Evolutionary conservation across 2,888 invertebrate genomes (phyloP).

Genomic region (Gerris lacustris): DNA sequence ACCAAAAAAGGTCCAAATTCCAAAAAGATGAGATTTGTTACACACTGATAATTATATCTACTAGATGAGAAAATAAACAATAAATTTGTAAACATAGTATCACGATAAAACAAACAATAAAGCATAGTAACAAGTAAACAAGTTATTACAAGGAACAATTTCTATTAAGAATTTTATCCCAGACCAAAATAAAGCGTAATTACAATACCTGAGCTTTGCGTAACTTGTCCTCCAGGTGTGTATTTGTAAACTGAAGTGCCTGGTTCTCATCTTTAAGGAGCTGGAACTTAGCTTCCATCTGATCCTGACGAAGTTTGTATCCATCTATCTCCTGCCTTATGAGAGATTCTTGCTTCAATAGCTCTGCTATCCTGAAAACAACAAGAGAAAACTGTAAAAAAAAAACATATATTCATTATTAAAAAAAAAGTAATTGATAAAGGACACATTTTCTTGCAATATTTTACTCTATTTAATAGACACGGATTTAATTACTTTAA

Average conservation of each 20-base stretch:
- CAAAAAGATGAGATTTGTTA: too few relatives aligned
- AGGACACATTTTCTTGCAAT: not conserved
- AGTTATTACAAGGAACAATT: too few relatives aligned
- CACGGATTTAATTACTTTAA: too few relatives aligned
- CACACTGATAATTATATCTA: too few relatives aligned
- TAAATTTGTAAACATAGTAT: too few relatives aligned
- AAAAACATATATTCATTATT: not conserved
- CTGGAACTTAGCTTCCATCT: conserved; percentile 73
- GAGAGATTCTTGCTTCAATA: conserved; percentile 50
- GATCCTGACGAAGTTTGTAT: conserved; percentile 57
- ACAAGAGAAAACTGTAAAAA: conserved; percentile 18
- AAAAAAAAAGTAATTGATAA: not conserved
- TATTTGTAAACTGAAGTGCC: conserved; percentile 81
- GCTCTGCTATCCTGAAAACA: conserved; percentile 52
- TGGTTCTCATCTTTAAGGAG: conserved; percentile 87
- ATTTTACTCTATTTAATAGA: not conserved
- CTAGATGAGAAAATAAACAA: too few relatives aligned
- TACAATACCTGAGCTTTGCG: conserved; percentile 57
- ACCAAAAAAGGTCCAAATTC: too few relatives aligned
- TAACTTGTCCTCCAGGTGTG: conserved; percentile 77
- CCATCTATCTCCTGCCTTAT: conserved; percentile 60
- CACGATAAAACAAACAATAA: too few relatives aligned
- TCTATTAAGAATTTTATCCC: too few relatives aligned
- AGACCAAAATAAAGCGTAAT: too few relatives aligned
- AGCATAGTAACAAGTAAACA: too few relatives aligned